These are phyloP conservation scores for Nicator chloris DNA, from an alignment of 2,113 vertebrate genomes.

Conservation along the genomic window DNA sequence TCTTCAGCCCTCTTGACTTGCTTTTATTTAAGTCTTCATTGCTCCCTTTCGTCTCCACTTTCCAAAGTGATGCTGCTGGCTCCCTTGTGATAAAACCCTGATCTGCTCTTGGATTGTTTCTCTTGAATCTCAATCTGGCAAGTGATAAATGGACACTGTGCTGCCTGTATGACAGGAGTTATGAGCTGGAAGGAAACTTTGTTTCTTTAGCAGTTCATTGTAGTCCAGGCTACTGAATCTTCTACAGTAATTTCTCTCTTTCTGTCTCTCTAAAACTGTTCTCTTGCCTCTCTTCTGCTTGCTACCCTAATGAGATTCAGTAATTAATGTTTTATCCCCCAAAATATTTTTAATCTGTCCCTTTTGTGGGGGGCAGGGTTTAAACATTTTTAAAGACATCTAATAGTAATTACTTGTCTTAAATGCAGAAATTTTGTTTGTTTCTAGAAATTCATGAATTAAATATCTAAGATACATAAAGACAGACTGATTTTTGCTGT, in stretches of 20 bases:
- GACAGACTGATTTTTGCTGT: background rate
- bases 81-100: background rate
- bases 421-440: background rate
- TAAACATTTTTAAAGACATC: background rate
- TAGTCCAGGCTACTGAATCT: background rate
- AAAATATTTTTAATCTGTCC: background rate
- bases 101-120: background rate
- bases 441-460: background rate
- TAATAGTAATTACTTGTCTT: background rate
- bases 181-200: background rate
- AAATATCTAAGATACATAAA: background rate
- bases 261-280: background rate
- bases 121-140: background rate
- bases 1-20: background rate
- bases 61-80: background rate
- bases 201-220: background rate
- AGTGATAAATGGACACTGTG: background rate
- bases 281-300: background rate
- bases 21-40: background rate
- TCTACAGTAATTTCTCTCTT: background rate
- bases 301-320: background rate
- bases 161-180: background rate
- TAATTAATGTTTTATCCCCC: background rate
- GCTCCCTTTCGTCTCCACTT: background rate
- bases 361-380: fast-evolving